Evolutionary conservation across 2,113 vertebrate genomes (phyloP).

Genomic region (Rhinolophus sinicus): DNA sequence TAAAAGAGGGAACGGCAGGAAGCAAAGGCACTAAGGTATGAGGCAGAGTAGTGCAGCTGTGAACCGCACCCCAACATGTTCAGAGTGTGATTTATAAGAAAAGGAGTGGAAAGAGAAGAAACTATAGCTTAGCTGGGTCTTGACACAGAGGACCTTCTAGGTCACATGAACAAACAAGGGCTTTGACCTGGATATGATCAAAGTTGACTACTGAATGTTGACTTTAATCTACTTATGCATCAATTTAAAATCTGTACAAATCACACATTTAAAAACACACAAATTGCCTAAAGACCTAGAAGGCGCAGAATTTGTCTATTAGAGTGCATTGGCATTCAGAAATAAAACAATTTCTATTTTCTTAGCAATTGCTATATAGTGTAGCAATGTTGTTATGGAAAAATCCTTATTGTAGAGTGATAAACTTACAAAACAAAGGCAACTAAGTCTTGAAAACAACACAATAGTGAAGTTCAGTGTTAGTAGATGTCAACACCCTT

Average conservation of each 20-base stretch:
- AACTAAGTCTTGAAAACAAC: not conserved
- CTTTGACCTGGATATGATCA: slow-evolving; percentile 35
- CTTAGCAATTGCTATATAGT: not conserved
- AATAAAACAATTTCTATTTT: not conserved
- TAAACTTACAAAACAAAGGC: not conserved
- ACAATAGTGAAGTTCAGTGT: not conserved
- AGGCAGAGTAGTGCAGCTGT: not conserved
- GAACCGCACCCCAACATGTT: not conserved
- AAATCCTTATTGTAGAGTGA: not conserved
- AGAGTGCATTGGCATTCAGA: not conserved
- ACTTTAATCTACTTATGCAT: slow-evolving; percentile 43
- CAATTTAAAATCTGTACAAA: slow-evolving; percentile 29
- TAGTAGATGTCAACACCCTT: not conserved
- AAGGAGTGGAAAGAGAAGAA: slow-evolving; percentile 35
- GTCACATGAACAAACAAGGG: not conserved
- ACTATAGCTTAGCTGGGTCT: not conserved
- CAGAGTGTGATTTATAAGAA: slow-evolving; percentile 43
- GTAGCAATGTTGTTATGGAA: not conserved
- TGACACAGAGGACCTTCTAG: not conserved
- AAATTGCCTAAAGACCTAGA: not conserved
- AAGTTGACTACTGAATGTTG: not conserved
- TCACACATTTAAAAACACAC: not conserved
- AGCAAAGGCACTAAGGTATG: not conserved
- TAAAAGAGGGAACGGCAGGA: not conserved
- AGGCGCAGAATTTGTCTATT: not conserved